Evolutionary conservation across 2,797 vertebrate species (phyloP).

Genomic region (Oreochromis grahami): DNA sequence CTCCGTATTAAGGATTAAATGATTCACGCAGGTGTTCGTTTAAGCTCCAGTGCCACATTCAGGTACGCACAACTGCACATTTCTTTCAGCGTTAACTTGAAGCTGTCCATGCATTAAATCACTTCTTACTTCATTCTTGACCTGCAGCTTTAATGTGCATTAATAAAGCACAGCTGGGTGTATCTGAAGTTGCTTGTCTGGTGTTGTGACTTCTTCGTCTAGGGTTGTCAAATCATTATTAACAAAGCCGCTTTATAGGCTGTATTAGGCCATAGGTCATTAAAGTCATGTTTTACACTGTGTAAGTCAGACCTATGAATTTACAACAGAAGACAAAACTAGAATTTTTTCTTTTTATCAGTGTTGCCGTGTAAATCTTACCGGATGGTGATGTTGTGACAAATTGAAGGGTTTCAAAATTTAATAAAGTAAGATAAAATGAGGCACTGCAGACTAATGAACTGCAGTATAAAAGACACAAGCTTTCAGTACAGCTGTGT

Average conservation of each 20-base stretch:
- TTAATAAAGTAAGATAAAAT: neutral
- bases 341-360: neutral
- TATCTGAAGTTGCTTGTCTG: neutral
- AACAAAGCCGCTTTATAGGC: neutral
- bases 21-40: neutral
- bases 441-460: neutral
- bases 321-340: neutral
- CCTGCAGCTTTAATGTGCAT: neutral
- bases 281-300: neutral
- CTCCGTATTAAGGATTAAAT: neutral
- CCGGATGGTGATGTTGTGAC: neutral
- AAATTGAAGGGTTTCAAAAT: neutral
- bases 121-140: neutral
- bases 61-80: conserved; percentile 9
- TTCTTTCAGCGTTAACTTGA: conserved; percentile 8
- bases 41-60: neutral
- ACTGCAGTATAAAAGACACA: neutral
- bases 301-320: neutral
- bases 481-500: neutral
- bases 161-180: neutral
- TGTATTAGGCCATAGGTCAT: neutral
- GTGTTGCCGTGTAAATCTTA: neutral
- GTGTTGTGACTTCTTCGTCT: neutral
- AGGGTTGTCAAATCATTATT: neutral
- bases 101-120: conserved; percentile 10